Base-by-base conservation (phyloP, 2,888 invertebrate species). In the Dendrolimus houi region DNA sequence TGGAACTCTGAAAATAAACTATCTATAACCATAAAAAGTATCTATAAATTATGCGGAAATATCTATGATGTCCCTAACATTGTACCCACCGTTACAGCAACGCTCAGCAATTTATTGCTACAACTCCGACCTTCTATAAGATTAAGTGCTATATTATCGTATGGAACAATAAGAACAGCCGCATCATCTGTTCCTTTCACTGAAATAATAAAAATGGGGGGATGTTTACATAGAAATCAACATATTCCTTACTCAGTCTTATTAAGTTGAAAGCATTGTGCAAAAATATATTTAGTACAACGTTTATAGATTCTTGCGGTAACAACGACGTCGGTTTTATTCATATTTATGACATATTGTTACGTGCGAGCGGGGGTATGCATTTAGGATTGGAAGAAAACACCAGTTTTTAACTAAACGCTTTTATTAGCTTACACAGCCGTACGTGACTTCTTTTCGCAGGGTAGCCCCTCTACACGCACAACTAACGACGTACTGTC, bases 191-290 rank as follows among this genome's bases (percentile, higher is more conserved):
- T 57, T 64, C 62, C 59, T 67, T 69, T 69, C 71, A 66, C 62
- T 70, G 67, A 66, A 62, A 62, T 60, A 70, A 74, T 72, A 73
- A 74, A 72, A 29, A 29, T 29, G 17, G 2, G 17, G 29, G 29
- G 68, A 62, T 65, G 64, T 79, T 81, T 78, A 81, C 74, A 78
- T 77, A 58, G 64, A 63, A 68, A 64, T 72, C 72, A 79, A 77
- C 74, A 77, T 57, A 61, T 54, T 61, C 60, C 60, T 60, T 61
- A 61, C 63, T 64, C 62, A 64, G 65, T 47, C 64, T 67, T 67
- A 66, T 67, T 64, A 68, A 58, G 63, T 56, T 63, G 59, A 68
- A 63, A 69, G 69, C 64, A 60, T 63, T 58, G 56, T 57, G 57
- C 59, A 12, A 10, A 47, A 47, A 47, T 10, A 47, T 47, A 0